phyloP scores from a whole-genome alignment of 1,140 invertebrate species.

The Chymomyza costata region DNA sequence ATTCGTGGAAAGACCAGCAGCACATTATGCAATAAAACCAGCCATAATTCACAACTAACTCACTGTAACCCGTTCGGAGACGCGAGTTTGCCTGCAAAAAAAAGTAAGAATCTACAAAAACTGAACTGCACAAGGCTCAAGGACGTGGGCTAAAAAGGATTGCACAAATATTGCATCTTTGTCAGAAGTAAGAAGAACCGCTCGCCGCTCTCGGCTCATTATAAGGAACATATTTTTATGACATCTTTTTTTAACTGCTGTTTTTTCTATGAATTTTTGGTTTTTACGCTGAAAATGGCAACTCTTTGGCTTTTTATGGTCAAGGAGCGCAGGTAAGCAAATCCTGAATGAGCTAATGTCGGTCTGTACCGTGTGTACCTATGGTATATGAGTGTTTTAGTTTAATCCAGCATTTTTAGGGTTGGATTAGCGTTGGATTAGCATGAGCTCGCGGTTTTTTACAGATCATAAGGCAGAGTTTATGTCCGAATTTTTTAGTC shows the following conservation, averaged over 20 bases:
- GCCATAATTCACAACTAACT: too few relatives aligned
- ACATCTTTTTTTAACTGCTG: constrained; percentile 29
- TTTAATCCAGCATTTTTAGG: constrained; percentile 68
- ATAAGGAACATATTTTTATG: constrained; percentile 22
- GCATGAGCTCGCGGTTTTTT: constrained; percentile 62
- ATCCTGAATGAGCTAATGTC: constrained; percentile 22
- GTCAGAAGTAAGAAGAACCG: constrained; percentile 18
- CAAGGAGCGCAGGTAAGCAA: constrained; percentile 34
- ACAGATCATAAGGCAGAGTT: constrained; percentile 23
- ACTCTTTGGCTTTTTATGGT: constrained; percentile 65
- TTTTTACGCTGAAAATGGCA: constrained; percentile 54
- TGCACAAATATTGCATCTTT: constrained; percentile 72
- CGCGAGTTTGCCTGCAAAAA: background rate
- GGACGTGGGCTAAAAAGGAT: constrained; percentile 51
- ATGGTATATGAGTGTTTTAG: constrained; percentile 30
- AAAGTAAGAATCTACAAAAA: background rate
- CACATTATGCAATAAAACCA: constrained; percentile 70
- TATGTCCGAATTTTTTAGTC: constrained; percentile 3
- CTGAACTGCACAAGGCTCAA: constrained; percentile 42
- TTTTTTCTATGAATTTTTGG: constrained; percentile 58
- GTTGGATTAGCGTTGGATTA: constrained; percentile 65
- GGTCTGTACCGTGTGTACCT: constrained; percentile 1
- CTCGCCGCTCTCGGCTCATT: constrained; percentile 33
- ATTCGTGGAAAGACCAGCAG: background rate
- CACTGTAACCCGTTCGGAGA: constrained; percentile 50